Evolutionary conservation across 2,113 vertebrate species (phyloP).

Genomic region (Rallus limicola): DNA sequence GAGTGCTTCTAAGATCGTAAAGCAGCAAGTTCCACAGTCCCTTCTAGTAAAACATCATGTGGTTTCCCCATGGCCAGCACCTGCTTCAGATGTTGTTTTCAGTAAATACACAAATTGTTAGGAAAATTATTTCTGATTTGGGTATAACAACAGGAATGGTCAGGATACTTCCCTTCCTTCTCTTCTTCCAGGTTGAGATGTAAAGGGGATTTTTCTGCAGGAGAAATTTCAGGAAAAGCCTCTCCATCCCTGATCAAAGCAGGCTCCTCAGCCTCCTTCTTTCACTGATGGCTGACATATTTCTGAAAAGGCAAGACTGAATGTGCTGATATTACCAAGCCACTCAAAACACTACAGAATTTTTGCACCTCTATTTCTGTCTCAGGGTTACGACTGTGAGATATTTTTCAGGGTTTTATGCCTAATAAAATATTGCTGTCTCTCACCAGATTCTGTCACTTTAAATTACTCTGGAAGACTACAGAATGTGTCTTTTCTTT

Average conservation of each 20-base stretch:
- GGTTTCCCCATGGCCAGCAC: neutral
- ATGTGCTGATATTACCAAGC: neutral
- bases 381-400: neutral
- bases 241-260: neutral
- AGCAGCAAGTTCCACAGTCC: neutral
- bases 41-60: neutral
- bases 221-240: neutral
- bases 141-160: neutral
- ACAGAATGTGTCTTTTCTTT: neutral
- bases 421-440: slow-evolving; percentile 31
- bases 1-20: neutral
- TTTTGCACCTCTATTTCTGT: slow-evolving; percentile 36
- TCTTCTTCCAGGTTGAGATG: neutral
- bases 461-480: slow-evolving; percentile 34
- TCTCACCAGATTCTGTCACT: slow-evolving; percentile 12
- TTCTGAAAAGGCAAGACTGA: neutral
- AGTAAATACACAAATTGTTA: neutral
- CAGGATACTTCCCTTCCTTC: neutral
- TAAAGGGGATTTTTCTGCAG: neutral
- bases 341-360: neutral
- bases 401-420: slow-evolving; percentile 27
- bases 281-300: neutral
- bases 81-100: neutral
- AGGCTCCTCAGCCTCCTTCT: neutral
- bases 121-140: neutral